A percentile compares a stretch with the other conserved stretches of the same genome.
phyloP scores from a whole-genome alignment of 1,140 invertebrate genomes.

The Hyphantria cunea region DNA sequence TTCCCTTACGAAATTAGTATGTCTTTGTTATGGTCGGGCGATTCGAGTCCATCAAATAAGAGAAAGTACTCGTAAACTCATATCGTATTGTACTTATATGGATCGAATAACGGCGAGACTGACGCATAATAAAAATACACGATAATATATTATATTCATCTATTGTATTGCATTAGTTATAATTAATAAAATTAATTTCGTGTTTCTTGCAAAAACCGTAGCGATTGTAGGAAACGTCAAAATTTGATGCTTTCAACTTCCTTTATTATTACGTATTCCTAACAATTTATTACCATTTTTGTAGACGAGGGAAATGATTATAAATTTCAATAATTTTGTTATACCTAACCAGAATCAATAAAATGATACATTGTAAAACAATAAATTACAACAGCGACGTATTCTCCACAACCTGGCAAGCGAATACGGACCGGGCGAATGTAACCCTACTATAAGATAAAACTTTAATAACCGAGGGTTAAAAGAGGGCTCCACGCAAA shows the following conservation, averaged over 20 bases:
- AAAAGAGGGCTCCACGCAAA: constrained; percentile 34
- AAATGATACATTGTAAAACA: no score
- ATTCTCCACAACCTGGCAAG: constrained; percentile 17
- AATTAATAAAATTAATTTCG: background rate
- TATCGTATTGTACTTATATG: background rate
- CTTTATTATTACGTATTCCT: no score
- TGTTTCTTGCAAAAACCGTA: constrained; percentile 3
- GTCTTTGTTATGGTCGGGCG: constrained; percentile 5
- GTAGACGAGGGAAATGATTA: no score
- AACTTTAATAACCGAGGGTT: constrained; percentile 47
- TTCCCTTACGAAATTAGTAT: constrained; percentile 3
- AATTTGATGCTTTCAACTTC: no score
- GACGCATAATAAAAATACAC: no score
- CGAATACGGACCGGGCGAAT: background rate
- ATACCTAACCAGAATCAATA: no score
- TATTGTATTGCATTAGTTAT: no score
- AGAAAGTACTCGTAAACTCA: constrained; percentile 10
- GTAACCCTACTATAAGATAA: constrained; percentile 28
- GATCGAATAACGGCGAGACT: background rate
- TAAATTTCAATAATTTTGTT: no score
- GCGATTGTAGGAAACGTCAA: no score
- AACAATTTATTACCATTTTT: no score
- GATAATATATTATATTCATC: no score
- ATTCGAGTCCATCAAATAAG: constrained; percentile 7
- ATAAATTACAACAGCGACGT: constrained; percentile 13